Base-by-base conservation (phyloP, 2,888 invertebrate species). In the Synanthedon vespiformis region DNA sequence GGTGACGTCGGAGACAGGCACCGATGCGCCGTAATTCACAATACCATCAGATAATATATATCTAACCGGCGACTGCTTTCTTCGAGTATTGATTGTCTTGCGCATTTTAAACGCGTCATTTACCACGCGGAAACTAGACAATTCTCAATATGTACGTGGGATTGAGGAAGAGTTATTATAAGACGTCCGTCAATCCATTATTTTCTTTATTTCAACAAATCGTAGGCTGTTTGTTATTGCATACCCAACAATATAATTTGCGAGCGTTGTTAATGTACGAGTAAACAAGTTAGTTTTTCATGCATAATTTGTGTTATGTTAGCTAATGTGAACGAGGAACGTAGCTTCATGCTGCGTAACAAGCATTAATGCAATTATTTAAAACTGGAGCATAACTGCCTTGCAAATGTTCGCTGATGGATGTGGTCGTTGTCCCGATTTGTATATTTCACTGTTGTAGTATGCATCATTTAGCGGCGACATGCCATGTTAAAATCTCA, bases 1-100 rank as follows among this genome's bases (percentile, higher is more conserved):
- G 73, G 79, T 66, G 80, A 78, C 68, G 71, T 64, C 77, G 72
- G 72, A 61, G 76, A 63, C 73, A 75, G 80, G 77, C 62, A 83
- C 82, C 73, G 66, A 65, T 66, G 65, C 66, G 67, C 67, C 68
- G 70, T 72, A 70, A 72, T 70, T 75, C 65, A 74, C 72, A 72
- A 72, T 74, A 68, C 72, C 76, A 77, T 78, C 77, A 65, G 75
- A 77, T 77, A 76, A 74, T 63, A 58, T 60, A 58, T 60, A 56
- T 65, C 75, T 76, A 76, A 74, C 64, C 65, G 67, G 63, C 63
- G 69, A 72, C 68, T 66, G 65, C 64, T 73, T 74, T 72, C 67
- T 64, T 70, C 67, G 62, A 66, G 68, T 73, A 77, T 77, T 65
- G 77, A 75, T 75, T 71, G 63, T 67, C 62, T 67, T 62, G 60